A percentile compares a stretch with the other conserved stretches of the same genome.
Conservation (phyloP, 2,797 vertebrate species). For the Pampus argenteus region DNA sequence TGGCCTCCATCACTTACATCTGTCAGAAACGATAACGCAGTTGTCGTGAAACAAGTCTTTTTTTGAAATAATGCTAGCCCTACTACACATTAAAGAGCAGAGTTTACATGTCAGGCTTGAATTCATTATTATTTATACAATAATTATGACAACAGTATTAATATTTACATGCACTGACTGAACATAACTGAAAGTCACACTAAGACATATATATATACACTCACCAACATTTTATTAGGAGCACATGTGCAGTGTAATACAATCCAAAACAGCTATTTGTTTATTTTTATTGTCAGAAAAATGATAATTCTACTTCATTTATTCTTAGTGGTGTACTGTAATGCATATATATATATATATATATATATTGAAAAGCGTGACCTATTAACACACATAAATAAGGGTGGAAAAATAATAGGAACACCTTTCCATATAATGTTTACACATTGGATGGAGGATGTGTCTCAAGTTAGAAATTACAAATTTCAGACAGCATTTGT, state of each 20-base stretch:
- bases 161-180: neutral
- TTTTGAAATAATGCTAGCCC: too few species aligned
- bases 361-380: neutral
- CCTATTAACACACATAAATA: too few species aligned
- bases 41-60: too few species aligned
- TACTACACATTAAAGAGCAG: neutral
- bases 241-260: neutral
- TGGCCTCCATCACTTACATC: too few species aligned
- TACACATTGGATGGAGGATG: too few species aligned
- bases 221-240: neutral
- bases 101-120: neutral
- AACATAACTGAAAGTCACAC: neutral
- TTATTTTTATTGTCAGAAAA: neutral
- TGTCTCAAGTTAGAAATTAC: neutral
- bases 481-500: slow-evolving; percentile 16
- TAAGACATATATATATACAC: neutral
- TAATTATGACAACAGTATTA: neutral
- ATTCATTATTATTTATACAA: neutral
- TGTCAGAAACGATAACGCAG: too few species aligned
- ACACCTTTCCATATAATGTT: too few species aligned
- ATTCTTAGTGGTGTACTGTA: neutral
- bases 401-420: too few species aligned
- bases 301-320: neutral
- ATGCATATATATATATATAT: too few species aligned
- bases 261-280: neutral